Percentiles rank a stretch among this genome's conserved stretches.
These are phyloP conservation scores for Clarias pachynema DNA, from an alignment of 2,797 vertebrate species.

Conservation along the genomic window DNA sequence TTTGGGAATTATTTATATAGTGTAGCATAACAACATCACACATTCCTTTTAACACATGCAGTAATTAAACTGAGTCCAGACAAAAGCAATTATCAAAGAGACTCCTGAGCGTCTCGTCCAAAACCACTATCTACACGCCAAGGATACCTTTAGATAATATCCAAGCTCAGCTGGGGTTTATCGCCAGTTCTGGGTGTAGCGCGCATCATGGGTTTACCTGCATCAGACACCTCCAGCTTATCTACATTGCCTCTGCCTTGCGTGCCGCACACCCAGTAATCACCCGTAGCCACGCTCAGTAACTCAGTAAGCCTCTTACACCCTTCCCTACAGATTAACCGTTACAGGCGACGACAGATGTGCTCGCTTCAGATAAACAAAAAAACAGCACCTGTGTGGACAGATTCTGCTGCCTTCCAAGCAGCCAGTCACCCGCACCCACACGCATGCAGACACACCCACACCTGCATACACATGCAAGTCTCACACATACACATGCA, in stretches of 20 bases:
- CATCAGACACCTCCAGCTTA: constrained; percentile 81
- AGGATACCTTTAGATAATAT: constrained; percentile 42
- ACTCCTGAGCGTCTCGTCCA: constrained; percentile 31
- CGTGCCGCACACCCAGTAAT: constrained; percentile 79
- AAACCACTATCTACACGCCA: constrained; percentile 49
- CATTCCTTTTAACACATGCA: constrained; percentile 13
- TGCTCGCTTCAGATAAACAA: constrained; percentile 72
- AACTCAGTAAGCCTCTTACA: constrained; percentile 83
- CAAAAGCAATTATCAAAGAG: constrained; percentile 38
- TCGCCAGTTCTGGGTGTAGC: constrained; percentile 59
- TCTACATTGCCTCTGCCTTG: constrained; percentile 78
- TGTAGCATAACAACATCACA: constrained; percentile 12
- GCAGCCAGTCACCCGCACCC: constrained; percentile 64
- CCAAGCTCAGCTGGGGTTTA: constrained; percentile 47
- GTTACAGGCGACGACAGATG: constrained; percentile 80
- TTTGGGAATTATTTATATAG: constrained; percentile 9
- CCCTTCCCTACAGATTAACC: constrained; percentile 83
- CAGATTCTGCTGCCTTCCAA: constrained; percentile 73
- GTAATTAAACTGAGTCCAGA: constrained; percentile 40
- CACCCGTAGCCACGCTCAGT: constrained; percentile 80
- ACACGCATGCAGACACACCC: constrained; percentile 46
- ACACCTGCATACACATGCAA: constrained; percentile 44
- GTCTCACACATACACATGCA: constrained; percentile 41
- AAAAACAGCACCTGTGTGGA: constrained; percentile 79
- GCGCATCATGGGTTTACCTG: constrained; percentile 77